Evolutionary conservation across 2,888 invertebrate genomes (phyloP).

Genomic region (Aricia artaxerxes): DNA sequence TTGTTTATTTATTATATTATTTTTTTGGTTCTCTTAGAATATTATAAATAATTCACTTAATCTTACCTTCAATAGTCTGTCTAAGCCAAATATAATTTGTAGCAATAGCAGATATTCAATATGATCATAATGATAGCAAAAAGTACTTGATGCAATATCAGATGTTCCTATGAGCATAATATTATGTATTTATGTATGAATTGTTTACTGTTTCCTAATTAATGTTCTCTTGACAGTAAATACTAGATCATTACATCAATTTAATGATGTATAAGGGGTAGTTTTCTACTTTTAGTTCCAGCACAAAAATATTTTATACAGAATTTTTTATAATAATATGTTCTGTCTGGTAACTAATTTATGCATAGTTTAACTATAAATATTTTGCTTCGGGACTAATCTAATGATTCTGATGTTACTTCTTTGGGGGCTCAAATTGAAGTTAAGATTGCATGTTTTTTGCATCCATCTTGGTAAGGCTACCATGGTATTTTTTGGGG

Average conservation of each 20-base stretch:
- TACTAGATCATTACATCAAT: no score
- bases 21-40: neutral
- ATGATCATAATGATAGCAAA: neutral
- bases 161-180: neutral
- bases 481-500: neutral
- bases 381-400: neutral
- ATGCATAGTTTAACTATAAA: neutral
- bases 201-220: no score
- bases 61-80: neutral
- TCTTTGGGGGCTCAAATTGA: neutral
- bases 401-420: neutral
- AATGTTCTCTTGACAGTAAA: no score
- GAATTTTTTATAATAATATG: no score
- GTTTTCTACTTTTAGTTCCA: no score
- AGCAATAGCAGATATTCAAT: neutral
- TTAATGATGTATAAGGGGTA: no score
- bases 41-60: neutral
- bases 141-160: neutral
- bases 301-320: no score
- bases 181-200: no score
- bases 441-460: neutral
- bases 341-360: no score
- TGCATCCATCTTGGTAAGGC: neutral
- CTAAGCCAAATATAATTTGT: neutral
- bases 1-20: conserved; percentile 40